Evolutionary conservation across 2,888 invertebrate species (phyloP).

Genomic region (Octonoba sinensis): DNA sequence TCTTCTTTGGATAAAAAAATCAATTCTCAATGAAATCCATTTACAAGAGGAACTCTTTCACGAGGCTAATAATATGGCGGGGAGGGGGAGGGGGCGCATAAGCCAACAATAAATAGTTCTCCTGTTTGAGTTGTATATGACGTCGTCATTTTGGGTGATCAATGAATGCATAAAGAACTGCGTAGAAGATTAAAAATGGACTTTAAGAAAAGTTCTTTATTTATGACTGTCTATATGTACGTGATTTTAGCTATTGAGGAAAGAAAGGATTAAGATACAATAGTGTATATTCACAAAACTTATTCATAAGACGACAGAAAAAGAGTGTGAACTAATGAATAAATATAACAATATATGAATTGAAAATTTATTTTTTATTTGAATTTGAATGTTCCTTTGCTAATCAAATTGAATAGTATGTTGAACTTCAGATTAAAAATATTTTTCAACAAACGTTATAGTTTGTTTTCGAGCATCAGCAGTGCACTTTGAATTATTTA

Average conservation of each 20-base stretch:
- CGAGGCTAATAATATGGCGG: background rate
- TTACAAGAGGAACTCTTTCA: slow-evolving; percentile 1
- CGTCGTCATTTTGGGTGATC: slow-evolving; percentile 10
- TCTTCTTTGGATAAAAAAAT: slow-evolving; percentile 1
- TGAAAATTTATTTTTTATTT: no score
- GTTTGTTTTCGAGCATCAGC: no score
- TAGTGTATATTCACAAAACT: background rate
- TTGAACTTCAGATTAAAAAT: no score
- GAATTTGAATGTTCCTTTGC: no score
- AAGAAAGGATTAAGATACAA: slow-evolving; percentile 34
- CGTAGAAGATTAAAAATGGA: slow-evolving; percentile 52
- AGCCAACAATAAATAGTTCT: slow-evolving; percentile 26
- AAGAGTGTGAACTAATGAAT: no score
- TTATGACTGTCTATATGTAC: background rate
- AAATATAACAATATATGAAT: no score
- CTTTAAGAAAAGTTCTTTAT: slow-evolving; percentile 31
- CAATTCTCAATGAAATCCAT: background rate
- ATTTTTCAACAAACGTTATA: no score
- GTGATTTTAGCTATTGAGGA: slow-evolving; percentile 45
- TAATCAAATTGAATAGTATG: no score
- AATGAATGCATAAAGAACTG: slow-evolving; percentile 29
- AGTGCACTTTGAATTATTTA: no score
- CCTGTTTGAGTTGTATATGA: slow-evolving; percentile 8
- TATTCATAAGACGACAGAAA: no score
- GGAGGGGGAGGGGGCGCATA: background rate